Conservation (phyloP, 2,797 vertebrate species). For the Phrynocephalus vlangalii region DNA sequence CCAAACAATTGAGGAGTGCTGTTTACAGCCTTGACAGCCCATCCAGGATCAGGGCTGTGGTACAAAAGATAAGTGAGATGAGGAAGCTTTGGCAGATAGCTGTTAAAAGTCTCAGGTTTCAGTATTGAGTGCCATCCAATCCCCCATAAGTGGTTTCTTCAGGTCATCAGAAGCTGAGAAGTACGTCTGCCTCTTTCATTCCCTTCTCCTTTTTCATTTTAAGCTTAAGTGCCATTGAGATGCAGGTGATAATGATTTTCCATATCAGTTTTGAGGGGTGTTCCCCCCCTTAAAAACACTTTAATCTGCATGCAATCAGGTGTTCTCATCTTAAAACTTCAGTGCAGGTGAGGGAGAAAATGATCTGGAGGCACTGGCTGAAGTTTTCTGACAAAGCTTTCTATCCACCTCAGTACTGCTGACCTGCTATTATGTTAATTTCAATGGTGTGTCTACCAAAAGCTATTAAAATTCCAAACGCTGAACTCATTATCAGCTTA, state of each 20-base stretch:
- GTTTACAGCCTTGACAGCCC: background rate
- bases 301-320: constrained; percentile 27
- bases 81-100: background rate
- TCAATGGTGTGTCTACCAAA: constrained; percentile 39
- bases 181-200: constrained; percentile 47
- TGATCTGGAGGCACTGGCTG: background rate
- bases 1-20: background rate
- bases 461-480: constrained; percentile 47
- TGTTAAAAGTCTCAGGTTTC: constrained; percentile 50
- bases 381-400: constrained; percentile 50
- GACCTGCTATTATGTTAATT: constrained; percentile 41
- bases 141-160: constrained; percentile 51
- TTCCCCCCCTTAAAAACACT: background rate
- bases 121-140: constrained; percentile 48
- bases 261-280: constrained; percentile 8
- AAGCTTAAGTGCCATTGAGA: constrained; percentile 51
- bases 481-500: constrained; percentile 37
- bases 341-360: rapidly evolving
- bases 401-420: constrained; percentile 25
- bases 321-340: constrained; percentile 40
- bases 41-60: background rate
- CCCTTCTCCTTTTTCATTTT: constrained; percentile 50
- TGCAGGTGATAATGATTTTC: constrained; percentile 40
- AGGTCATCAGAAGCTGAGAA: constrained; percentile 57
- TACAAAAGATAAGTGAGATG: constrained; percentile 16